These are phyloP conservation scores for Yponomeuta malinellus DNA, from an alignment of 2,888 invertebrate species.

Conservation along the genomic window DNA sequence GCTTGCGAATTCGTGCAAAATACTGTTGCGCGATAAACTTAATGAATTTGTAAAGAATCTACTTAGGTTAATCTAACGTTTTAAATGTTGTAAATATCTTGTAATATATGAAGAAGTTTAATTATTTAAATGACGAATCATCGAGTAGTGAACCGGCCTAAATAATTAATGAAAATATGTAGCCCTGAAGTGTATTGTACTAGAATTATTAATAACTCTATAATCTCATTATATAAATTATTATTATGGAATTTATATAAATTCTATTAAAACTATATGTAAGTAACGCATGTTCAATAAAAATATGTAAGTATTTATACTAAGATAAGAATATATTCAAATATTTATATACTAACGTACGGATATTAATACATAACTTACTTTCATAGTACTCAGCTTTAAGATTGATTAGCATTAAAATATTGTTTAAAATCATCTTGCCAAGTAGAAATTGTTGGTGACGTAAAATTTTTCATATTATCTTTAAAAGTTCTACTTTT, in stretches of 20 bases:
- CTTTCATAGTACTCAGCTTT: not conserved
- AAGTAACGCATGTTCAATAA: no score
- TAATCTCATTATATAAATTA: slow-evolving; percentile 17
- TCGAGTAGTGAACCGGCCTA: slow-evolving; percentile 74
- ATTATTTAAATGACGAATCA: slow-evolving; percentile 33
- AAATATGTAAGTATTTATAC: no score
- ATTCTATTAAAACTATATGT: not conserved
- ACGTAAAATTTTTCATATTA: not conserved
- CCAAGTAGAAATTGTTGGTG: not conserved
- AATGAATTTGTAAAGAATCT: not conserved
- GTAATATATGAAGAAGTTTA: not conserved
- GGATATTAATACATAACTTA: not conserved
- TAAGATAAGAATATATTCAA: not conserved
- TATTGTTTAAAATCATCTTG: not conserved
- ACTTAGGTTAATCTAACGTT: not conserved
- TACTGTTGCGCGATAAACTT: not conserved
- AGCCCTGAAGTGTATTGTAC: slow-evolving; percentile 20
- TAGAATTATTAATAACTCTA: slow-evolving; percentile 16
- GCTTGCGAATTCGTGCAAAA: slow-evolving; percentile 29
- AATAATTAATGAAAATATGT: slow-evolving; percentile 50
- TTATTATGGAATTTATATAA: not conserved
- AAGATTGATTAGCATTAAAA: not conserved
- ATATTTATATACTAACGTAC: not conserved
- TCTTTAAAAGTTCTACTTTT: no score
- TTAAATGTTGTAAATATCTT: slow-evolving; percentile 10